phyloP scores from a whole-genome alignment of 1,140 invertebrate genomes.

The Agrypnia vestita region DNA sequence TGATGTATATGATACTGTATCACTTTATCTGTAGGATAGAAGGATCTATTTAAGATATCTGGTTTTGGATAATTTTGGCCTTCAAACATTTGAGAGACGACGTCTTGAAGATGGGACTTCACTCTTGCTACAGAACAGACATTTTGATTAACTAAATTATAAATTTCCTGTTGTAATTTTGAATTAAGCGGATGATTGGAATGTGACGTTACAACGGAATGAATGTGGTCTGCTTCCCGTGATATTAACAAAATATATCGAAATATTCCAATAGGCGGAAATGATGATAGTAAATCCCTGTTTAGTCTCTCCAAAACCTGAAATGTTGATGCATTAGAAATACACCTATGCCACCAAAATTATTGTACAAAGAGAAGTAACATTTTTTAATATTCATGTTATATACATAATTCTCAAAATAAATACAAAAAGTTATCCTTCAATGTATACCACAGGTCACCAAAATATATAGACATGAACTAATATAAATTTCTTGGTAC shows the following conservation, averaged over 20 bases:
- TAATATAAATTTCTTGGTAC: too few species aligned
- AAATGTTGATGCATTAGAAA: too few species aligned
- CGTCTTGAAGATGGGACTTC: constrained; percentile 4
- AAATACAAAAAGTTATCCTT: too few species aligned
- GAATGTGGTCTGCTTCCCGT: background rate
- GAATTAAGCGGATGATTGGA: constrained; percentile 9
- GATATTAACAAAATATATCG: constrained; percentile 13
- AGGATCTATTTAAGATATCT: background rate
- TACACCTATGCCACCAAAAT: too few species aligned
- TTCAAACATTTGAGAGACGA: background rate
- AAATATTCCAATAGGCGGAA: constrained; percentile 1
- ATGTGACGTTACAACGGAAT: background rate
- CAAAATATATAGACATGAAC: too few species aligned
- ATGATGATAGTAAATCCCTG: background rate
- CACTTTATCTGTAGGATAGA: constrained; percentile 14
- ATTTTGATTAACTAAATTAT: constrained; percentile 5
- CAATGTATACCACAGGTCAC: too few species aligned
- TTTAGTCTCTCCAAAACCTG: constrained; percentile 15
- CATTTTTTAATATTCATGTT: too few species aligned
- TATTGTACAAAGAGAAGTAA: too few species aligned
- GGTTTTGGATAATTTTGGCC: constrained; percentile 9
- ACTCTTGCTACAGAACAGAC: background rate
- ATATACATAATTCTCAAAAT: too few species aligned
- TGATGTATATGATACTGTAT: constrained; percentile 1
- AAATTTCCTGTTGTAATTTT: background rate